Evolutionary conservation across 2,888 invertebrate genomes (phyloP), one percentile per base, ranked within the genome.

Genomic region (Trichogramma evanescens): DNA sequence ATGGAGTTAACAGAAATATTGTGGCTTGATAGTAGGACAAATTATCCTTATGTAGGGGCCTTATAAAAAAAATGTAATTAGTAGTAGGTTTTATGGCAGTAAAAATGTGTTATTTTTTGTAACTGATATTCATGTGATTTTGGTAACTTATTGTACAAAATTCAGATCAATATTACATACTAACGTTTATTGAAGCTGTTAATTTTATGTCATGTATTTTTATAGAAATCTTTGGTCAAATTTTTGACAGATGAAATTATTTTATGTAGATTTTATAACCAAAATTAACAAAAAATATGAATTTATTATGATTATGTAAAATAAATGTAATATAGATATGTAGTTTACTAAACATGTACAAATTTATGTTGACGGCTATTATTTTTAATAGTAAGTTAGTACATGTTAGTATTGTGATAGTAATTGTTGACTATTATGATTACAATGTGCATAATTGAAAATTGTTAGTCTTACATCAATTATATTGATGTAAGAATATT

Each of bases 31-130:
- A 50, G 9, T 39, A 38, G 9, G 50, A 58, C 4, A 50, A 44
- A 53, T 43, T 50, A 54, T 53, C 26, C 46, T 51, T 54, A 54
- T 52, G 6, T 38, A 51, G 62, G 62, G 59, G 62, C 62, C 62
- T 63, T 63, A 63, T 10, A 51, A 49, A 51, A 9, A 39, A 56
- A 55, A 56, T 53, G 40, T 26, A 26, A 26, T 26, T 26, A 26
- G 26, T 26, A 26, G 26, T 26, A 26, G 26, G 26, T 26, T 26
- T 26, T 26, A 26, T 26, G 26, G 26, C 26, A 48, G 10, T 48
- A 6, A 26, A n/a, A 13, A 48, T 48, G 6, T 10, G 26, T 10
- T 6, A 5, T 13, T 48, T 48, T 48, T 48, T 6, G 4, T 5
- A 6, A 13, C 13, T 48, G 1, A 10, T n/a, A 13, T 10, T 13